These are phyloP conservation scores for Monodelphis domestica DNA, from an alignment of 2,797 vertebrate genomes.

Conservation along the genomic window DNA sequence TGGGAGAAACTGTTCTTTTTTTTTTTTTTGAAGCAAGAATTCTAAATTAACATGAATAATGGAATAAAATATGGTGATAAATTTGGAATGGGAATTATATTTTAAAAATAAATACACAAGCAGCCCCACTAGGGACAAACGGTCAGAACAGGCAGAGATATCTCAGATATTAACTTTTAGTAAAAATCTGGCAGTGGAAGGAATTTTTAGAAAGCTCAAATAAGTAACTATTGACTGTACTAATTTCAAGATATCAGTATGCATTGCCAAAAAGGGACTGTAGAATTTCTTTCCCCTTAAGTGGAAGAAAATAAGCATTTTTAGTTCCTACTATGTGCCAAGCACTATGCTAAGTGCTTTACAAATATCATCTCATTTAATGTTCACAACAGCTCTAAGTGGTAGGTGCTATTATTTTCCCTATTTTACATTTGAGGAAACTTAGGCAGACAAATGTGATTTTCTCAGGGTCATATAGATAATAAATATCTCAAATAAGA, in stretches of 20 bases:
- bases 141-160: not conserved
- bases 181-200: slow-evolving; percentile 2
- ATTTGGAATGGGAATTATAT: slow-evolving; percentile 21
- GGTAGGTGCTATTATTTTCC: not conserved
- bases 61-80: not conserved
- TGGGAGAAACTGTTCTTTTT: slow-evolving; percentile 44
- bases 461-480: not conserved
- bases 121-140: not conserved
- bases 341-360: not conserved
- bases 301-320: not conserved
- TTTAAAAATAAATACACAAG: not conserved
- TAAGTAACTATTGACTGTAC: slow-evolving; percentile 12
- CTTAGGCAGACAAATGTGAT: not conserved
- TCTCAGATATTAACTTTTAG: not conserved
- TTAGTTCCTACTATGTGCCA: not conserved
- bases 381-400: not conserved
- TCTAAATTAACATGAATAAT: slow-evolving; percentile 11
- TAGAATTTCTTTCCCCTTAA: not conserved
- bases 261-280: not conserved
- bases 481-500: not conserved
- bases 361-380: not conserved
- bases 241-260: slow-evolving; percentile 14
- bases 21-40: slow-evolving; percentile 50
- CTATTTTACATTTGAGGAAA: not conserved
- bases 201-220: not conserved